These are phyloP conservation scores for Tamias sibiricus DNA, from an alignment of 2,113 vertebrate genomes.

Conservation along the genomic window DNA sequence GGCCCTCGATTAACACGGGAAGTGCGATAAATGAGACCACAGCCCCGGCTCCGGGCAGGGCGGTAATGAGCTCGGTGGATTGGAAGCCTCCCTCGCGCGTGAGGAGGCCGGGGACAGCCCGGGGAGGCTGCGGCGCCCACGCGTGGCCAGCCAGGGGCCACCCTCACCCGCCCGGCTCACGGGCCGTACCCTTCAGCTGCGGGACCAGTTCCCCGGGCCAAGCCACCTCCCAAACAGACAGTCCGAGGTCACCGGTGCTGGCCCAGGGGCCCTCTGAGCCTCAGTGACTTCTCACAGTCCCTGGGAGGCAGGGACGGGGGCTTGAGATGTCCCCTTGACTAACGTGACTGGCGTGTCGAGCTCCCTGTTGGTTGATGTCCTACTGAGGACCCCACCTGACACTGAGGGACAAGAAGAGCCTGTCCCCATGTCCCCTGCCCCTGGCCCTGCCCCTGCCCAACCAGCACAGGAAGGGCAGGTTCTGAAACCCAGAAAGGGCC, in stretches of 20 bases:
- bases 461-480: fast-evolving
- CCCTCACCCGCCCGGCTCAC: too few relatives aligned
- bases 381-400: not conserved
- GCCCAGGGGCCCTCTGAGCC: fast-evolving
- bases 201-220: not conserved
- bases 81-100: not conserved
- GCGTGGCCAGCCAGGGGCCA: fast-evolving
- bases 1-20: not conserved
- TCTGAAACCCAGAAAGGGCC: not conserved
- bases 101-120: not conserved
- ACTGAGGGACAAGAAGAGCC: not conserved
- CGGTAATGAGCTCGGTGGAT: not conserved
- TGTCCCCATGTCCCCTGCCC: not conserved
- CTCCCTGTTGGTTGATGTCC: not conserved
- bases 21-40: not conserved
- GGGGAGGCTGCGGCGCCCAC: not conserved
- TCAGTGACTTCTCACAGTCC: too few relatives aligned
- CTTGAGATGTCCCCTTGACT: not conserved
- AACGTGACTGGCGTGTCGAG: too few relatives aligned
- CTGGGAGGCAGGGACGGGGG: too few relatives aligned
- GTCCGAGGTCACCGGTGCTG: not conserved
- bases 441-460: not conserved
- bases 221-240: not conserved
- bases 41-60: not conserved
- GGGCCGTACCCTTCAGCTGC: not conserved